Evolutionary conservation across 2,113 vertebrate species (phyloP).

Genomic region (Rynchops niger): DNA sequence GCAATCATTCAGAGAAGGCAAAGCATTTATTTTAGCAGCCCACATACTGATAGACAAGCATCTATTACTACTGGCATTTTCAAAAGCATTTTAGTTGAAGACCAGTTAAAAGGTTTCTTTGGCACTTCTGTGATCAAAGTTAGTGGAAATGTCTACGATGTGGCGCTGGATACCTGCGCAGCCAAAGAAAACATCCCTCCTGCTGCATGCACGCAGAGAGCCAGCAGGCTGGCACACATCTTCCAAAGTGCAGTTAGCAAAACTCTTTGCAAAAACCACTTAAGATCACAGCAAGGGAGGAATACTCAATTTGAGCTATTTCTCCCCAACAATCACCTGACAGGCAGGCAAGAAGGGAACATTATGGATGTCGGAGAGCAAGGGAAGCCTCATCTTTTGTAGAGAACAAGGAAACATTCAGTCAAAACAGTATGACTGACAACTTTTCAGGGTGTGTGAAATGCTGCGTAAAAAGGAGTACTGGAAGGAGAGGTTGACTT

Average conservation of each 20-base stretch:
- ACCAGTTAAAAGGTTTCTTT: not conserved
- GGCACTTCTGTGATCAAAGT: not conserved
- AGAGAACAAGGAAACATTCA: not conserved
- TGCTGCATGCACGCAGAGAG: not conserved
- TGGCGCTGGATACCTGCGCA: not conserved
- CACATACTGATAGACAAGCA: not conserved
- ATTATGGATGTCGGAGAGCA: not conserved
- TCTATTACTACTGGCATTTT: not conserved
- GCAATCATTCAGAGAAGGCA: not conserved
- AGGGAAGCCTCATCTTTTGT: not conserved
- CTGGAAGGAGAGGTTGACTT: not conserved
- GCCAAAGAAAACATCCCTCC: not conserved
- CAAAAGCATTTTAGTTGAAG: not conserved
- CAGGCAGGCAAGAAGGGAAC: not conserved
- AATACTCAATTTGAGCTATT: not conserved
- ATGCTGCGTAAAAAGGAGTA: not conserved
- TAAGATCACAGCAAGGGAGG: not conserved
- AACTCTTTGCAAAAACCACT: not conserved
- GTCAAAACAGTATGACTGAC: not conserved
- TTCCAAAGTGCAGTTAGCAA: not conserved
- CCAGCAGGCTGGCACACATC: not conserved
- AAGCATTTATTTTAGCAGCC: constrained; percentile 1
- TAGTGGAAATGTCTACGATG: not conserved
- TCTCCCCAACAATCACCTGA: not conserved
- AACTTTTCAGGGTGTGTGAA: not conserved